Percentiles rank a stretch among this genome's conserved stretches.
phyloP scores from a whole-genome alignment of 2,888 invertebrate genomes.

The Coelopa pilipes region DNA sequence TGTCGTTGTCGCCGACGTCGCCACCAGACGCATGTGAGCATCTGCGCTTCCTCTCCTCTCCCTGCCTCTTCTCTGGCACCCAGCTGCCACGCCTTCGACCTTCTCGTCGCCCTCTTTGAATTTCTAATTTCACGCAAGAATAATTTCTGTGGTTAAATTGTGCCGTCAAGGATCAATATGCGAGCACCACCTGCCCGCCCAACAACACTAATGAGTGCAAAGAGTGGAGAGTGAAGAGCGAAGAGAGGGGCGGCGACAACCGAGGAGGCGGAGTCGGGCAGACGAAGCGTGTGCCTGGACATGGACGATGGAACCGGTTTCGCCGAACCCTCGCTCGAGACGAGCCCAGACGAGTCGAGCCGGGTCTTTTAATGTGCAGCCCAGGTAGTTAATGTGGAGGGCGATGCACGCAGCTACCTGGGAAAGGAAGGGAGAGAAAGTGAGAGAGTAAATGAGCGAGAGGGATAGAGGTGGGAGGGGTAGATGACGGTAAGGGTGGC shows the following conservation, averaged over 20 bases:
- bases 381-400: not conserved
- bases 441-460: too few species aligned
- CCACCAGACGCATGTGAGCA: not conserved
- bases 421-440: not conserved
- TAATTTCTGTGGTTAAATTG: constrained; percentile 62
- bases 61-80: too few species aligned
- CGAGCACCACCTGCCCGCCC: not conserved
- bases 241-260: too few species aligned
- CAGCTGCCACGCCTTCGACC: too few species aligned
- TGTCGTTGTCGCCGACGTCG: not conserved
- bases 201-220: not conserved
- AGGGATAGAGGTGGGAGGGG: too few species aligned
- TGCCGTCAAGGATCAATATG: constrained; percentile 15
- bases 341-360: too few species aligned
- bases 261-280: not conserved
- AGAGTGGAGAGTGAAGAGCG: not conserved
- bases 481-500: too few species aligned
- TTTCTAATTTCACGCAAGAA: constrained; percentile 64
- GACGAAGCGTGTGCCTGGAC: not conserved
- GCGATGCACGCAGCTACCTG: not conserved
- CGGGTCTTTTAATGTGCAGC: not conserved
- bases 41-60: not conserved
- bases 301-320: too few species aligned
- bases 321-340: too few species aligned
- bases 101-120: constrained; percentile 35